Evolutionary conservation across 2,888 invertebrate species (phyloP).

Genomic region (Epiblema foenella): DNA sequence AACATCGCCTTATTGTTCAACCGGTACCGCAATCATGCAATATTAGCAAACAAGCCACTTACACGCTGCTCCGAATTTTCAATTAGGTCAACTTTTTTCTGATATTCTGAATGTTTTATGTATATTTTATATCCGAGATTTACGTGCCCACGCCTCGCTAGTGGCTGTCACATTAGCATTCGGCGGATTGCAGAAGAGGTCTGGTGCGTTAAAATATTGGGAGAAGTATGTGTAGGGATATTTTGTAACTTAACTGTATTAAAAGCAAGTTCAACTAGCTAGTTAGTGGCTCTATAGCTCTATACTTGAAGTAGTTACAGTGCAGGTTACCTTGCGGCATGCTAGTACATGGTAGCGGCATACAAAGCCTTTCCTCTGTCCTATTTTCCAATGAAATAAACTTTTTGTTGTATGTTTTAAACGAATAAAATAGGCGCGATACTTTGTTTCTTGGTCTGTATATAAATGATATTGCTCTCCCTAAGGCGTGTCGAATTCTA

Average conservation of each 20-base stretch:
- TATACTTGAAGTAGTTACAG: too few relatives aligned
- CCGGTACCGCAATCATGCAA: constrained; percentile 8
- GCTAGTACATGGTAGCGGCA: too few relatives aligned
- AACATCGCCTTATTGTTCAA: constrained; percentile 13
- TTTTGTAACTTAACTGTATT: too few relatives aligned
- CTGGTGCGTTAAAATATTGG: constrained; percentile 7
- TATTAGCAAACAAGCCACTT: constrained; percentile 29
- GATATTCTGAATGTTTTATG: neutral
- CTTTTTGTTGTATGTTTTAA: too few relatives aligned
- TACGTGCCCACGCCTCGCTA: constrained; percentile 32
- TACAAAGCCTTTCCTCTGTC: too few relatives aligned
- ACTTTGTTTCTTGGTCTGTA: too few relatives aligned
- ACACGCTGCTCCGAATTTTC: neutral
- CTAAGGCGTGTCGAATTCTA: neutral
- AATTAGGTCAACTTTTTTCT: constrained; percentile 12
- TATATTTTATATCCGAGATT: constrained; percentile 27
- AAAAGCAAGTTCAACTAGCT: too few relatives aligned
- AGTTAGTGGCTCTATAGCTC: too few relatives aligned
- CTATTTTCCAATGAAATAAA: too few relatives aligned
- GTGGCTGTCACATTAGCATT: constrained; percentile 38
- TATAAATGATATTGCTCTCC: too few relatives aligned
- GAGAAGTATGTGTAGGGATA: constrained; percentile 8
- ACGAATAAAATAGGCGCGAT: too few relatives aligned
- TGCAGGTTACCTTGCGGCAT: too few relatives aligned
- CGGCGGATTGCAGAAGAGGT: constrained; percentile 18